These are phyloP conservation scores for Seriola dumerili DNA, from an alignment of 2,113 vertebrate genomes.

Conservation along the genomic window DNA sequence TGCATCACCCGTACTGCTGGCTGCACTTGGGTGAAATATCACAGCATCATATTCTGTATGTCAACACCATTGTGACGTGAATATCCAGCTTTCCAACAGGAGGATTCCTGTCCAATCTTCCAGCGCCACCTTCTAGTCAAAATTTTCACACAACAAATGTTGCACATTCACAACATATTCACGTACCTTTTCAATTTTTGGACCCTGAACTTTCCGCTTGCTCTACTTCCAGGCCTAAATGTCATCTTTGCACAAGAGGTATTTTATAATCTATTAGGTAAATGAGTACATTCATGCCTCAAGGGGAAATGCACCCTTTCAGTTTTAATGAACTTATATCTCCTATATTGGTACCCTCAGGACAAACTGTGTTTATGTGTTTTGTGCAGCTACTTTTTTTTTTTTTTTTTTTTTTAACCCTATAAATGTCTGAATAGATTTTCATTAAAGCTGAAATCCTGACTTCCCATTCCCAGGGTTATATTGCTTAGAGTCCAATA, in stretches of 20 bases:
- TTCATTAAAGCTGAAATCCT: not conserved
- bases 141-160: not conserved
- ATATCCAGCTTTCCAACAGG: not conserved
- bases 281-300: not conserved
- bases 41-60: not conserved
- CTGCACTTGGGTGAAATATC: not conserved
- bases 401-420: too few species aligned
- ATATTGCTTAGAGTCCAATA: not conserved
- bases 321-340: not conserved
- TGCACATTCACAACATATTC: not conserved
- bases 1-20: too few species aligned
- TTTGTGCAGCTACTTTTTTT: too few species aligned
- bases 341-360: not conserved
- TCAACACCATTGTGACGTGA: too few species aligned
- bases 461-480: not conserved
- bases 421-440: not conserved
- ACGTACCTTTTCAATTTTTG: not conserved
- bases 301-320: not conserved
- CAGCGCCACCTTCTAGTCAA: not conserved
- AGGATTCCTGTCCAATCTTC: not conserved
- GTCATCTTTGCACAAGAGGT: not conserved
- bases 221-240: not conserved
- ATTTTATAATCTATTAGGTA: slow-evolving; percentile 1
- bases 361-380: not conserved
- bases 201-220: not conserved